Evolutionary conservation across 2,888 invertebrate genomes (phyloP).

Genomic region (Holacanthella duospinosa): DNA sequence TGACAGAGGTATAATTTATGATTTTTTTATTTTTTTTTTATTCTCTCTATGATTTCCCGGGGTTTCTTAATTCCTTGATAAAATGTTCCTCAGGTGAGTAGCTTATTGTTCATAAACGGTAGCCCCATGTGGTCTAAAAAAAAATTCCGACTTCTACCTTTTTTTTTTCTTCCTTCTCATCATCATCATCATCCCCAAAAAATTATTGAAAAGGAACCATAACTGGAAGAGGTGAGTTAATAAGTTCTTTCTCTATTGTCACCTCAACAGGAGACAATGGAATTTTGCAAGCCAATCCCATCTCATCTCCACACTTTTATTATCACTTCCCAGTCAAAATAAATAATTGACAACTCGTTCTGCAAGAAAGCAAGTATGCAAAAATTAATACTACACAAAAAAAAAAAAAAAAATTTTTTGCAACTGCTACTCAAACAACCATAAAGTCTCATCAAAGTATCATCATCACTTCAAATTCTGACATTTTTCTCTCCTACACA

Average conservation of each 20-base stretch:
- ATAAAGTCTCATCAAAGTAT: no score
- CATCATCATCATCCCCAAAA: not conserved
- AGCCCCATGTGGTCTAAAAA: not conserved
- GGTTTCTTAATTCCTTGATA: no score
- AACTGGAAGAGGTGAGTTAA: not conserved
- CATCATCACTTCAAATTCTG: no score
- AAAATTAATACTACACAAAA: no score
- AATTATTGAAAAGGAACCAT: not conserved
- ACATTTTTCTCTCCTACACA: no score
- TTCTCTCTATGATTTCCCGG: no score
- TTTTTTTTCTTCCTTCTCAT: not conserved
- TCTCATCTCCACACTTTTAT: not conserved
- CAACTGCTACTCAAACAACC: not conserved
- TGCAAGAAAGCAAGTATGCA: no score
- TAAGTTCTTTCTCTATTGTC: not conserved
- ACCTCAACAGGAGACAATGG: not conserved
- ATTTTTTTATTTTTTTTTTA: no score
- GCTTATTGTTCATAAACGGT: slow-evolving; percentile 3
- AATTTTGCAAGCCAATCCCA: no score
- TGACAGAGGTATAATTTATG: no score
- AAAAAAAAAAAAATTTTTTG: not conserved
- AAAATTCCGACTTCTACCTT: not conserved
- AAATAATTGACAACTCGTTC: slow-evolving; percentile 4
- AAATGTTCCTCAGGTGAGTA: no score
- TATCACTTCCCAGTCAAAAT: not conserved